These are phyloP conservation scores for Oncorhynchus mykiss DNA, from an alignment of 2,113 vertebrate species.

Conservation along the genomic window DNA sequence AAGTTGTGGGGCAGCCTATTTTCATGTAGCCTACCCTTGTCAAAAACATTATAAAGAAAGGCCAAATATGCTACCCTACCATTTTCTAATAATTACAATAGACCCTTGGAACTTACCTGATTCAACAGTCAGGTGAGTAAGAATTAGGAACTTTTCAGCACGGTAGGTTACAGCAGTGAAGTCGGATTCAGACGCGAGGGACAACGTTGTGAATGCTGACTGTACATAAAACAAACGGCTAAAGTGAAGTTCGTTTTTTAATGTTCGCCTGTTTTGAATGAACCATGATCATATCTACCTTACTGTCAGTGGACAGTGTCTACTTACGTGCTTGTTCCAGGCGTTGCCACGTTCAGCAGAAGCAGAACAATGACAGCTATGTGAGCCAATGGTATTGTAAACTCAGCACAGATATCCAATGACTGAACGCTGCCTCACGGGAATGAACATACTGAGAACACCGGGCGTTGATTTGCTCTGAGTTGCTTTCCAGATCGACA, in stretches of 20 bases:
- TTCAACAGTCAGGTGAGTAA: neutral
- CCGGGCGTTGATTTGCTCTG: too few species aligned
- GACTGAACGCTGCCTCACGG: neutral
- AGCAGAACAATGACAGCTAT: constrained; percentile 28
- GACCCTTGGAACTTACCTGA: neutral
- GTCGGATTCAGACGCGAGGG: neutral
- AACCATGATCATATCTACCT: constrained; percentile 15
- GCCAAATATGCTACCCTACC: neutral
- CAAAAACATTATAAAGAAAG: neutral
- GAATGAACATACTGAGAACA: neutral
- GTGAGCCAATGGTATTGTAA: constrained; percentile 52
- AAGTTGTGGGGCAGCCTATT: too few species aligned
- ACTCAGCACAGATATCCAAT: constrained; percentile 31
- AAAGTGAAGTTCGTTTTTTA: constrained; percentile 7
- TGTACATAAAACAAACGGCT: neutral
- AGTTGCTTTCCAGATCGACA: too few species aligned
- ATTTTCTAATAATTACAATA: neutral
- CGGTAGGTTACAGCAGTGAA: neutral
- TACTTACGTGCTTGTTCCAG: constrained; percentile 50
- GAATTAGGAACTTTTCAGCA: neutral
- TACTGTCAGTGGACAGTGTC: constrained; percentile 1
- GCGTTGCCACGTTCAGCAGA: constrained; percentile 61
- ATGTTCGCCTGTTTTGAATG: constrained; percentile 13
- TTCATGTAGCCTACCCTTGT: neutral
- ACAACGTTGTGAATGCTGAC: neutral